These are phyloP conservation scores for Podargus strigoides DNA, from an alignment of 2,797 vertebrate genomes.

Conservation along the genomic window DNA sequence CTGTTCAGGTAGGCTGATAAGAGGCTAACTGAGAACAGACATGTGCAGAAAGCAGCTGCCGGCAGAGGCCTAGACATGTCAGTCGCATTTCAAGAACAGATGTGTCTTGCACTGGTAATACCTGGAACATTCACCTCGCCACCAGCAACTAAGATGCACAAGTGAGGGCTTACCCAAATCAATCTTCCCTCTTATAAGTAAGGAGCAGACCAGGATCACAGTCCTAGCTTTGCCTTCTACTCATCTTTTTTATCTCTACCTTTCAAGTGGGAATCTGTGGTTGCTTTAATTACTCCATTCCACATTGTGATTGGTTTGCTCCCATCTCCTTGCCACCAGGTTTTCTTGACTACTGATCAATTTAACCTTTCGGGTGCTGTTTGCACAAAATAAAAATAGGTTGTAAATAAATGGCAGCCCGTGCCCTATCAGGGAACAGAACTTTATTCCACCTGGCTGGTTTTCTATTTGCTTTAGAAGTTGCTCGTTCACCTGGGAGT, in stretches of 20 bases:
- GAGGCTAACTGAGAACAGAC: not conserved
- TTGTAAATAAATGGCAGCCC: not conserved
- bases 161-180: not conserved
- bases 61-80: not conserved
- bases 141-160: not conserved
- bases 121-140: not conserved
- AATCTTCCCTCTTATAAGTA: not conserved
- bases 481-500: slow-evolving; percentile 63
- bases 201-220: not conserved
- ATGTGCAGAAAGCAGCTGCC: not conserved
- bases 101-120: not conserved
- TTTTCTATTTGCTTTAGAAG: slow-evolving; percentile 39
- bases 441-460: slow-evolving; percentile 5
- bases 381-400: slow-evolving; percentile 10
- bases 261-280: not conserved
- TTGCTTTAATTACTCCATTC: not conserved
- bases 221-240: not conserved
- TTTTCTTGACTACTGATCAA: slow-evolving; percentile 15
- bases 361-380: slow-evolving; percentile 36
- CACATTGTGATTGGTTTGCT: not conserved
- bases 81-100: not conserved
- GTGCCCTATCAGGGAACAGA: not conserved
- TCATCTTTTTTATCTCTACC: not conserved
- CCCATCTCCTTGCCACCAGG: not conserved
- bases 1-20: not conserved